A percentile compares a stretch with the other conserved stretches of the same genome.
These are phyloP conservation scores for Apostichopus californicus DNA, from an alignment of 35 echinoderm and acorn worm species.

Conservation along the genomic window DNA sequence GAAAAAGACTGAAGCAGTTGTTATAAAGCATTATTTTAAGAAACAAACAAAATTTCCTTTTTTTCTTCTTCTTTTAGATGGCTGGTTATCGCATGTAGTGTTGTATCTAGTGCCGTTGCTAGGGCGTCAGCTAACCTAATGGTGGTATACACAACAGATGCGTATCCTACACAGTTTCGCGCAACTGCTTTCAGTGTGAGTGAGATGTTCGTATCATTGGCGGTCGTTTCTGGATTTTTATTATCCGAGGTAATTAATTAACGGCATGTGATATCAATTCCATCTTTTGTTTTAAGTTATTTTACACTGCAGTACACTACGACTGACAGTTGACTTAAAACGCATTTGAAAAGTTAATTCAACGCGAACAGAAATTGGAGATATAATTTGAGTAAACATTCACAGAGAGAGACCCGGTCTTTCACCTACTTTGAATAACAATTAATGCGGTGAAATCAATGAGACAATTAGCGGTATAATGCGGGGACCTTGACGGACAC, in stretches of 20 bases:
- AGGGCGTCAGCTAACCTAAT: slow-evolving; percentile 41
- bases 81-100: slow-evolving; percentile 25
- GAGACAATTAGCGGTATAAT: too few species aligned
- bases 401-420: too few species aligned
- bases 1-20: background rate
- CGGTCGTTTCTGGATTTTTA: background rate
- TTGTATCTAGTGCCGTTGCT: slow-evolving; percentile 20
- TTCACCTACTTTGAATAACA: too few species aligned
- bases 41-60: background rate
- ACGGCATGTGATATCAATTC: background rate
- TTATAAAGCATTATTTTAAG: background rate
- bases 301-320: too few species aligned
- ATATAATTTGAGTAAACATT: too few species aligned
- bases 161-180: slow-evolving; percentile 50
- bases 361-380: too few species aligned
- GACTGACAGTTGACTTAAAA: too few species aligned
- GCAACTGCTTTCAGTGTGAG: slow-evolving; percentile 54
- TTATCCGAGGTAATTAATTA: slow-evolving; percentile 24
- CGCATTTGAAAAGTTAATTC: too few species aligned
- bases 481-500: too few species aligned
- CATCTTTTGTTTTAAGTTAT: too few species aligned
- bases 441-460: too few species aligned
- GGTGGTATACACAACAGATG: slow-evolving; percentile 37
- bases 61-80: background rate
- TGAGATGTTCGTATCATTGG: slow-evolving; percentile 45